Conservation (phyloP, 1,140 invertebrate species). For the Drosophila albomicans region DNA sequence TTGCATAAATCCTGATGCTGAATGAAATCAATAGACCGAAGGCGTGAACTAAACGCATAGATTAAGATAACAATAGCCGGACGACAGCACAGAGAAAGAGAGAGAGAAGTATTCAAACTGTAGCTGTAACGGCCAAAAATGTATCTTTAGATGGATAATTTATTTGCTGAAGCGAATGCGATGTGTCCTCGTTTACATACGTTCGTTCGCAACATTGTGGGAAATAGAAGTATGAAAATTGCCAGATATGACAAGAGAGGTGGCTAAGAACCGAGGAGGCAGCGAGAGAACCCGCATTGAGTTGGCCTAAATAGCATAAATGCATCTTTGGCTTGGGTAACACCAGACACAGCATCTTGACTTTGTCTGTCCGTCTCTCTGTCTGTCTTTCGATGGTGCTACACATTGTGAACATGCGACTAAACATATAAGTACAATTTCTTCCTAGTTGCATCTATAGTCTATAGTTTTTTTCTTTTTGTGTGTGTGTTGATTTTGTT, state of each 20-base stretch:
- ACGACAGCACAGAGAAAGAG: background rate
- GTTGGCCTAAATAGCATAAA: conserved; percentile 72
- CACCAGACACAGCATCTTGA: conserved; percentile 48
- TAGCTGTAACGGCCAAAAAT: conserved; percentile 1
- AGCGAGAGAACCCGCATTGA: conserved; percentile 49
- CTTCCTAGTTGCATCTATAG: conserved; percentile 64
- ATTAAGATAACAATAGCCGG: conserved; percentile 18
- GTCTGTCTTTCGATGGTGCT: conserved; percentile 52
- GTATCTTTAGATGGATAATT: conserved; percentile 8
- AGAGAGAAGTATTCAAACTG: no score
- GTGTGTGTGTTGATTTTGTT: conserved; percentile 29
- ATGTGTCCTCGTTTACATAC: conserved; percentile 19
- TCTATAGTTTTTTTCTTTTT: conserved; percentile 15
- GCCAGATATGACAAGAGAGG: conserved; percentile 38
- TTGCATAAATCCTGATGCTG: conserved; percentile 47
- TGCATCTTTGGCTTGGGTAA: conserved; percentile 62
- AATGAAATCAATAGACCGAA: conserved; percentile 46
- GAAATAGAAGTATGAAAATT: conserved; percentile 37
- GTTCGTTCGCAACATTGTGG: background rate
- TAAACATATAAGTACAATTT: conserved; percentile 76
- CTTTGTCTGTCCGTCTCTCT: background rate
- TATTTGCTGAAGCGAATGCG: conserved; percentile 14
- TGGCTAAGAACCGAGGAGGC: background rate
- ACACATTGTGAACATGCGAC: conserved; percentile 72
- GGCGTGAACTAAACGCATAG: conserved; percentile 34